Percentiles rank a stretch among this genome's conserved stretches.
phyloP scores from a whole-genome alignment of 2,113 vertebrate genomes.

The Carlito syrichta region DNA sequence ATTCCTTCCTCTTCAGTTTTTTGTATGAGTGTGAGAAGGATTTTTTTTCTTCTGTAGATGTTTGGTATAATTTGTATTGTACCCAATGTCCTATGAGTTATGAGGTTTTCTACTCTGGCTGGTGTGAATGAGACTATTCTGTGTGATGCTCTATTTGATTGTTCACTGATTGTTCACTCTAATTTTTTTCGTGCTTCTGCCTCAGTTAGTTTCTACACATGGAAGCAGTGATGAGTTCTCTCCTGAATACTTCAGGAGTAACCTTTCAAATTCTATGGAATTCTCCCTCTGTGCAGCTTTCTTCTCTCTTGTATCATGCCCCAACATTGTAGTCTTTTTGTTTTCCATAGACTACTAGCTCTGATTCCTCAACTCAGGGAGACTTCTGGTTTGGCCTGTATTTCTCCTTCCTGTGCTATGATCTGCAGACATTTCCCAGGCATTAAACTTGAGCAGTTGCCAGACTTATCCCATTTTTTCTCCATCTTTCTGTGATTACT shows the following conservation, averaged over 20 bases:
- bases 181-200: not conserved
- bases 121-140: not conserved
- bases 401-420: not conserved
- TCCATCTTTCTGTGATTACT: not conserved
- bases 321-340: not conserved
- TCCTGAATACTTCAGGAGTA: not conserved
- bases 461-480: not conserved
- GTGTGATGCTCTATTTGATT: not conserved
- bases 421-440: not conserved
- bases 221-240: not conserved
- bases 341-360: not conserved
- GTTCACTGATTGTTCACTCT: not conserved
- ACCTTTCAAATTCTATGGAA: not conserved
- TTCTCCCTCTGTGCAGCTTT: not conserved
- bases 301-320: not conserved
- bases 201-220: not conserved
- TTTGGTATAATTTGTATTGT: not conserved
- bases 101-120: not conserved
- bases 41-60: not conserved
- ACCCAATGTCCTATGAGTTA: not conserved
- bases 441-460: not conserved
- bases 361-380: not conserved
- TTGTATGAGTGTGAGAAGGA: not conserved
- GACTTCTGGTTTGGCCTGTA: not conserved
- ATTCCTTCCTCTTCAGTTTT: not conserved